phyloP scores from a whole-genome alignment of 2,888 invertebrate genomes.

The Drosophila conformis region DNA sequence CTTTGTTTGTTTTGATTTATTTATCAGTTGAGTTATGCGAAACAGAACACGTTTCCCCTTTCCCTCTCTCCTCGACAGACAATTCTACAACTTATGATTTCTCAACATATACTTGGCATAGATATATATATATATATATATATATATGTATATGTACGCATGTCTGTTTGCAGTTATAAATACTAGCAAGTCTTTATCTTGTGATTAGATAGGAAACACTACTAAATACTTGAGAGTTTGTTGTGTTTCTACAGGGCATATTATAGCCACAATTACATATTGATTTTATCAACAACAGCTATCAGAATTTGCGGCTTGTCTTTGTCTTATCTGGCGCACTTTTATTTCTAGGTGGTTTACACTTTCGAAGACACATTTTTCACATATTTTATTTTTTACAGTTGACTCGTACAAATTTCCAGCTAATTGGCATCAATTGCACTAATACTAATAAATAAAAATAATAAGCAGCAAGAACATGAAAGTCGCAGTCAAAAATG shows the following conservation, averaged over 20 bases:
- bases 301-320: constrained; percentile 25
- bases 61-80: not conserved
- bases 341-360: constrained; percentile 21
- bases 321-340: constrained; percentile 46
- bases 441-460: not conserved
- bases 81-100: constrained; percentile 30
- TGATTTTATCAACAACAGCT: constrained; percentile 52
- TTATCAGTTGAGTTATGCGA: constrained; percentile 42
- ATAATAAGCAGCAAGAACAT: not conserved
- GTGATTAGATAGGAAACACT: constrained; percentile 62
- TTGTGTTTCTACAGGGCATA: constrained; percentile 23
- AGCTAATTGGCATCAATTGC: constrained; percentile 5
- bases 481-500: not conserved
- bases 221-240: constrained; percentile 19
- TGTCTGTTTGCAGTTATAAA: not conserved
- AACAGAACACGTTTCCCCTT: not conserved
- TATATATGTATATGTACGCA: too few species aligned
- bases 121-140: not conserved
- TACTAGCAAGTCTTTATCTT: constrained; percentile 11
- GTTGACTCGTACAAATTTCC: constrained; percentile 6
- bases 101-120: constrained; percentile 11
- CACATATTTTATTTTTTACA: constrained; percentile 4
- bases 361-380: constrained; percentile 4
- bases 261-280: constrained; percentile 66
- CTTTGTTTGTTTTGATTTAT: constrained; percentile 38